Evolutionary conservation across 2,888 invertebrate genomes (phyloP), one percentile per base, ranked within the genome.

Genomic region (Plebejus anna): DNA sequence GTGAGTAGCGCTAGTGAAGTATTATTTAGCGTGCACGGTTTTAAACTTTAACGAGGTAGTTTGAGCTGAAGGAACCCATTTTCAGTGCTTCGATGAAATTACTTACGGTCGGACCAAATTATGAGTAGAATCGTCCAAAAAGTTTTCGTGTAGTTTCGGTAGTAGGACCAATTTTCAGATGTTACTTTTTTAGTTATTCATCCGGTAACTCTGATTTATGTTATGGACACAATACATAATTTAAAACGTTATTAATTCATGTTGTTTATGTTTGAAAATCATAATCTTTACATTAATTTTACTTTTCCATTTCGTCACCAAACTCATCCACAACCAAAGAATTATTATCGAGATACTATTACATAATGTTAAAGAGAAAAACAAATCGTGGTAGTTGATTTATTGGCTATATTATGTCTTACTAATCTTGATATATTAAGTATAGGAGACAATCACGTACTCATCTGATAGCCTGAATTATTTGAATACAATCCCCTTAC

Each of bases 361-460:
- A 55, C 32, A 73, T 51, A 73, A 73, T 4, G 11, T 55, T 22
- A 72, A 2, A 4, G 51, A 51, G 28, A 73, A 32, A 72, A 55
- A 73, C 16, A 73, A 51, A 73, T 73, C 55, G 55, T 28, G 55
- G 6, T 73, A 0, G 55, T 73, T 55, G 73, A 73, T 73, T 73
- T 73, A 55, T 9, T 55, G 51, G 5, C 55, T 76, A 47, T 61
- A 70, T 73, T 61, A 70, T 73, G 70, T 71, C 32, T 59, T 75
- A 42, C 77, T 77, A 79, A 79, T 79, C 79, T 79, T 78, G 75
- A 79, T 79, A 76, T 75, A 78, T 77, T 59, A 76, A 28, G 73
- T 51, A 73, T 73, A 32, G 72, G 9, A 71, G 55, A 77, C 75
- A 85, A 85, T 82, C 85, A 82, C 81, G 79, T 82, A 80, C 83